Conservation (phyloP, 2,797 vertebrate genomes). For the Bovichtus variegatus region DNA sequence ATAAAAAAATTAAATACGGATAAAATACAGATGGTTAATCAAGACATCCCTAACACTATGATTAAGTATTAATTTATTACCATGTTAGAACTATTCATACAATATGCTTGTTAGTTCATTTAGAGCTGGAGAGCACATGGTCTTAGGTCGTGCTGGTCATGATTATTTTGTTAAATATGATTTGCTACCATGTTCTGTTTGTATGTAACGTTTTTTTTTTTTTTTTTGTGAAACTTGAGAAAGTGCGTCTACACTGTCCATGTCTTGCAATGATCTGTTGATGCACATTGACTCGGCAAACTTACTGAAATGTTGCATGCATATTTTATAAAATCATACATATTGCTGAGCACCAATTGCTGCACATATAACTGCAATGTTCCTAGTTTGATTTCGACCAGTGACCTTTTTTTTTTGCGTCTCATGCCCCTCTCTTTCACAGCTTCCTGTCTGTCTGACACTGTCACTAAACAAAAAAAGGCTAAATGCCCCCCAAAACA, state of each 20-base stretch:
- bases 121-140: not conserved
- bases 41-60: not conserved
- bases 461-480: not conserved
- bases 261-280: not conserved
- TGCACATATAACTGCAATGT: not conserved
- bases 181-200: not conserved
- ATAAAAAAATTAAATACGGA: too few relatives aligned
- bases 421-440: not conserved
- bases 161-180: not conserved
- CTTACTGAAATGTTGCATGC: not conserved
- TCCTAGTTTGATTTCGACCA: not conserved
- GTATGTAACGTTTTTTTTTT: not conserved
- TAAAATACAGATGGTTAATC: not conserved
- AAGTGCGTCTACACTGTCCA: too few relatives aligned
- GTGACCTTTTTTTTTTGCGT: slow-evolving; percentile 6
- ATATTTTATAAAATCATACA: not conserved
- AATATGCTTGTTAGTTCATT: not conserved
- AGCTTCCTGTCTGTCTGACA: not conserved
- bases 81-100: not conserved
- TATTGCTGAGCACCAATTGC: not conserved
- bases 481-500: not conserved
- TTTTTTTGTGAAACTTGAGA: too few relatives aligned
- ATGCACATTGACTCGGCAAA: not conserved
- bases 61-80: not conserved
- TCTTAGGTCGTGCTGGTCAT: not conserved